Base-by-base conservation (phyloP, 2,888 invertebrate species). In the Tineola bisselliella region DNA sequence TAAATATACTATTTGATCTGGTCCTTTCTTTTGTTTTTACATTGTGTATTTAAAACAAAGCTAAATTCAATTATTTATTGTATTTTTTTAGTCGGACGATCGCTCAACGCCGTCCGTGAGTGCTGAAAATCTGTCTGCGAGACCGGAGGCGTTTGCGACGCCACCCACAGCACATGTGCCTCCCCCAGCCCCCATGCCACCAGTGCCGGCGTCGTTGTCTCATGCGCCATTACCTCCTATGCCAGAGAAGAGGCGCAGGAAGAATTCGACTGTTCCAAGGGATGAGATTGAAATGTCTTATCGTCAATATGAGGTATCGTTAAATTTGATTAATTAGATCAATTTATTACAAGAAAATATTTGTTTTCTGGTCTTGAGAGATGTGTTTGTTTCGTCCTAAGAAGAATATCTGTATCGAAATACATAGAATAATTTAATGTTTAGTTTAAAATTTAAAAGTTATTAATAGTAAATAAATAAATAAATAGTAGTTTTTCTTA, bases 31-130 rank as follows among this genome's bases (percentile, higher is more conserved):
- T n/a, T n/a, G n/a, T n/a, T n/a, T n/a, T n/a, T n/a, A n/a, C n/a
- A n/a, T n/a, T n/a, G n/a, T n/a, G n/a, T n/a, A n/a, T n/a, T n/a
- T n/a, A n/a, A n/a, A n/a, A n/a, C n/a, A n/a, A n/a, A n/a, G n/a
- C n/a, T n/a, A n/a, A n/a, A n/a, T n/a, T n/a, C n/a, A n/a, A n/a
- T n/a, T n/a, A n/a, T n/a, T n/a, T n/a, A n/a, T n/a, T n/a, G n/a
- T n/a, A n/a, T n/a, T n/a, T n/a, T n/a, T 60, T 43, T 74, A 88
- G 87, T 75, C 77, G 66, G 88, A 88, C 67, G 88, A 82, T 62
- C 78, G 87, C 59, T 81, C 84, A 57, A 87, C 88, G 66, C 87
- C 88, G 61, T 81, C 80, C 18, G 81, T 80, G 64, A 81, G 84
- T 62, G 87, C 87, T 44, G 87, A 87, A 75, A 88, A 88, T 71